Conservation (phyloP, 2,113 vertebrate genomes). For the Nannobrachium achirus region DNA sequence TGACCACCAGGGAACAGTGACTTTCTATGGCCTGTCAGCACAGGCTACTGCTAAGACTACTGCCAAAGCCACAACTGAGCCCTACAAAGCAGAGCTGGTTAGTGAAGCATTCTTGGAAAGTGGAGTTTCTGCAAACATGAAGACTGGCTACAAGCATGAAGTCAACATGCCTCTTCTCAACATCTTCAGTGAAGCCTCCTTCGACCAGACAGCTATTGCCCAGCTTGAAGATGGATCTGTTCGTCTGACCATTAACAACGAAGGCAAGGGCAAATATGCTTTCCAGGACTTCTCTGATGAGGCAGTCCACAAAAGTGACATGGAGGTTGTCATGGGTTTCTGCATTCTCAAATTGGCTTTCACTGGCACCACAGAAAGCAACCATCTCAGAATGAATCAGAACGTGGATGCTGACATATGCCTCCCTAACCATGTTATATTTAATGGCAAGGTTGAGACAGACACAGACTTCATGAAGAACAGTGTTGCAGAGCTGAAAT, state of each 20-base stretch:
- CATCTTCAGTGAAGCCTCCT: constrained; percentile 79
- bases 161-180: constrained; percentile 80
- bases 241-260: constrained; percentile 73
- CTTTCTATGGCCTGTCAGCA: constrained; percentile 70
- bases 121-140: constrained; percentile 78
- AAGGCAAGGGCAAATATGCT: constrained; percentile 81
- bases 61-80: constrained; percentile 74
- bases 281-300: constrained; percentile 80
- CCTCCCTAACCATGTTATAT: constrained; percentile 71
- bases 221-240: constrained; percentile 74
- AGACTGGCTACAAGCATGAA: constrained; percentile 82
- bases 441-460: constrained; percentile 81
- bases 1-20: constrained; percentile 78
- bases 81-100: constrained; percentile 79
- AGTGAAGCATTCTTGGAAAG: constrained; percentile 76
- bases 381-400: constrained; percentile 81
- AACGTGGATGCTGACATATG: constrained; percentile 77
- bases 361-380: constrained; percentile 79
- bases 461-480: constrained; percentile 82
- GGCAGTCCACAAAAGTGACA: constrained; percentile 80
- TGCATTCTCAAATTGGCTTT: constrained; percentile 74
- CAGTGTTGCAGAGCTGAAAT: constrained; percentile 79
- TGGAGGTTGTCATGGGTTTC: constrained; percentile 76
- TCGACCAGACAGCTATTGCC: constrained; percentile 79
- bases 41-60: constrained; percentile 80